Percentiles rank a stretch among this genome's conserved stretches.
These are phyloP conservation scores for Epistrophe eligans DNA, from an alignment of 2,888 invertebrate species.

Conservation along the genomic window DNA sequence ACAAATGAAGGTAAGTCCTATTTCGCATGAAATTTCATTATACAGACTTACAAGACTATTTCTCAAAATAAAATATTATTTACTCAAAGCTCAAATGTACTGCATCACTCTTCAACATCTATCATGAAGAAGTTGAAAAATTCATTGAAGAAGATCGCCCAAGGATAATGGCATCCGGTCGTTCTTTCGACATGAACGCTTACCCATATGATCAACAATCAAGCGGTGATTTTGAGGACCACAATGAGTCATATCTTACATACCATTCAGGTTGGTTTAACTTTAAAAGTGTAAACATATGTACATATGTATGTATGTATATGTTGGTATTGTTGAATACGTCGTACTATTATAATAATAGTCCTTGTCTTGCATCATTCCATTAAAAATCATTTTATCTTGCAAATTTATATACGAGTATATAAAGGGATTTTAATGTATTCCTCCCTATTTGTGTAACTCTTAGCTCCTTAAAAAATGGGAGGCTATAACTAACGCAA, in stretches of 20 bases:
- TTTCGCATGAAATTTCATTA: background rate
- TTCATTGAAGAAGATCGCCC: constrained; percentile 83
- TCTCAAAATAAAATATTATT: background rate
- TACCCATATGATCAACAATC: constrained; percentile 81
- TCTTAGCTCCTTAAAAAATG: background rate
- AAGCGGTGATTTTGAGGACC: constrained; percentile 81
- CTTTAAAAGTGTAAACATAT: background rate
- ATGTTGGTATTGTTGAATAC: background rate
- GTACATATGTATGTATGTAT: background rate
- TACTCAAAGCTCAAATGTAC: constrained; percentile 82
- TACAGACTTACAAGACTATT: no score
- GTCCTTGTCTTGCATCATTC: constrained; percentile 47
- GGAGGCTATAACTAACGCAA: constrained; percentile 56
- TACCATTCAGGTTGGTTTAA: constrained; percentile 81
- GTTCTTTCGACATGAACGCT: constrained; percentile 82
- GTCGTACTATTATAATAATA: background rate
- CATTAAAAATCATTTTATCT: constrained; percentile 42
- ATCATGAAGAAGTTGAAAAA: constrained; percentile 83
- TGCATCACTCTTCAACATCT: constrained; percentile 83
- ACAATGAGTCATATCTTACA: constrained; percentile 83
- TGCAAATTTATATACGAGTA: background rate
- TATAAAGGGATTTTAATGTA: constrained; percentile 1
- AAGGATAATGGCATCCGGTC: constrained; percentile 83
- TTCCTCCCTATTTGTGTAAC: constrained; percentile 42
- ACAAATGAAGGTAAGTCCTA: constrained; percentile 81